A percentile compares a stretch with the other conserved stretches of the same genome.
These are phyloP conservation scores for Micromys minutus DNA, from an alignment of 2,113 vertebrate genomes.

Conservation along the genomic window DNA sequence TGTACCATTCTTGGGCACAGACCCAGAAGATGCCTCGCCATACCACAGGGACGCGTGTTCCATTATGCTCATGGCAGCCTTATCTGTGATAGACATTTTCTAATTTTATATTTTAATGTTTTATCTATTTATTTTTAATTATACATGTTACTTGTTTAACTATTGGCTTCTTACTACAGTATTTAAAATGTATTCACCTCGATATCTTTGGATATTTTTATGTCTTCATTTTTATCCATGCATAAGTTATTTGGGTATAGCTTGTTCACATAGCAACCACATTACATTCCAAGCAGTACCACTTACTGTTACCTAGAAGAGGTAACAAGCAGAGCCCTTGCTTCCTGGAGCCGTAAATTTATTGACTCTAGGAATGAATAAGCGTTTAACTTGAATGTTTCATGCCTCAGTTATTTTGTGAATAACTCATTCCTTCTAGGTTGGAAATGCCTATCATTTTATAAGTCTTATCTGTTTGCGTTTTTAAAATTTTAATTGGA, in stretches of 20 bases:
- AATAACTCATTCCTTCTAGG: not conserved
- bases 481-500: not conserved
- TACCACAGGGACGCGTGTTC: too few relatives aligned
- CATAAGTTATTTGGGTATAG: slow-evolving; percentile 32
- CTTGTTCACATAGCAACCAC: not conserved
- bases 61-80: too few relatives aligned
- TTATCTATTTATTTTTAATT: slow-evolving; percentile 17
- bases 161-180: not conserved
- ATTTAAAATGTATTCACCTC: slow-evolving; percentile 8
- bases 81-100: not conserved
- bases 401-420: not conserved
- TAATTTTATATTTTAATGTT: slow-evolving; percentile 20
- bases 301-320: not conserved
- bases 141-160: not conserved
- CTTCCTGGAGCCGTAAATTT: not conserved
- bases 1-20: too few relatives aligned
- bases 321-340: not conserved
- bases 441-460: slow-evolving; percentile 30
- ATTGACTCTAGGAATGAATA: not conserved
- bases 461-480: not conserved
- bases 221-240: not conserved
- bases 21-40: too few relatives aligned
- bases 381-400: slow-evolving; percentile 8
- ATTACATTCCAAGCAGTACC: not conserved
- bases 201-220: slow-evolving; percentile 6